These are phyloP conservation scores for Miichthys miiuy DNA, from an alignment of 2,797 vertebrate genomes.

Conservation along the genomic window DNA sequence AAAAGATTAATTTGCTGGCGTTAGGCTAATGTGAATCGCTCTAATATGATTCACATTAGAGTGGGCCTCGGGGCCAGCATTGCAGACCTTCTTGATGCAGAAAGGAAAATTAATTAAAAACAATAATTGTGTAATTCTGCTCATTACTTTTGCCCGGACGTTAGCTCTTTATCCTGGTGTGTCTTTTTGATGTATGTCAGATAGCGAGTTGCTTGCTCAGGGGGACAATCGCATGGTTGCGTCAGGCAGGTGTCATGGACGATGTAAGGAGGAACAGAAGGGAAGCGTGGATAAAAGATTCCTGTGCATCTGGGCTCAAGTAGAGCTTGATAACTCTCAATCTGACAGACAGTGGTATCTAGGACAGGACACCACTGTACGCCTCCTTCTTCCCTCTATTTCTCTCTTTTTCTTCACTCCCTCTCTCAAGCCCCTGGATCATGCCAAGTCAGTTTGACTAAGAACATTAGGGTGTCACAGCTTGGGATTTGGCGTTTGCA, in stretches of 20 bases:
- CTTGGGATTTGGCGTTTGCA: slow-evolving; percentile 81
- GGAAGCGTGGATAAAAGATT: slow-evolving; percentile 68
- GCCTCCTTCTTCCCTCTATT: slow-evolving; percentile 38
- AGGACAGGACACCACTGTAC: slow-evolving; percentile 67
- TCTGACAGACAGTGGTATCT: slow-evolving; percentile 70
- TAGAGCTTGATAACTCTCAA: slow-evolving; percentile 61
- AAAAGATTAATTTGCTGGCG: slow-evolving; percentile 71
- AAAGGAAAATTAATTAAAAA: slow-evolving; percentile 78
- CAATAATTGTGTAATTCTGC: slow-evolving; percentile 75
- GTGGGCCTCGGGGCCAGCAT: slow-evolving; percentile 62
- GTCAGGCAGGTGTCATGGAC: slow-evolving; percentile 70
- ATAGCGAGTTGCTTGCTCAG: slow-evolving; percentile 45
- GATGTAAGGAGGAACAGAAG: slow-evolving; percentile 64
- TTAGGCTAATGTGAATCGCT: slow-evolving; percentile 70
- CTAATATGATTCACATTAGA: slow-evolving; percentile 73
- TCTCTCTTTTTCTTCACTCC: slow-evolving; percentile 51
- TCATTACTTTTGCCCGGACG: slow-evolving; percentile 65
- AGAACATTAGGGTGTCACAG: slow-evolving; percentile 85
- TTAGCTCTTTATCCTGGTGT: slow-evolving; percentile 62
- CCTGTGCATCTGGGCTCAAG: slow-evolving; percentile 67
- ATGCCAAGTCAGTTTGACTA: slow-evolving; percentile 79
- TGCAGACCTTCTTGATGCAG: slow-evolving; percentile 64
- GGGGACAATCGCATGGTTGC: slow-evolving; percentile 54
- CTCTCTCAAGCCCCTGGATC: slow-evolving; percentile 65
- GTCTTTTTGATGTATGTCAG: slow-evolving; percentile 69